Percentiles rank a stretch among this genome's conserved stretches.
These are phyloP conservation scores for Virgularia gustaviana DNA, from an alignment of 92 coral and sea anemone genomes.

Conservation along the genomic window DNA sequence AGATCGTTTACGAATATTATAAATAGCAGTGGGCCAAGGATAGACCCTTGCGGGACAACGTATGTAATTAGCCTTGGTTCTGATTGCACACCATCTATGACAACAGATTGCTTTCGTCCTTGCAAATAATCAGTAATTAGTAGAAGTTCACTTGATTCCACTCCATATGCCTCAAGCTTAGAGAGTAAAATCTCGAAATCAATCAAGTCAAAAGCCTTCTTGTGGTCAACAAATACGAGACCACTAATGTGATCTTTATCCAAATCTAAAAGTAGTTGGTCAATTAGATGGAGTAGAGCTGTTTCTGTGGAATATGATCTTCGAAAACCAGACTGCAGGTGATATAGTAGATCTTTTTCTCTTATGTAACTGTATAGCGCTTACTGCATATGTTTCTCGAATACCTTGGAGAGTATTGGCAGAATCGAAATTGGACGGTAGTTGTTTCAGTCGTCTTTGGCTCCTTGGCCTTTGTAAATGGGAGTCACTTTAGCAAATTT, in stretches of 20 bases:
- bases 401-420: conserved; percentile 16
- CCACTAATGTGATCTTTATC: neutral
- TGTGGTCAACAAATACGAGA: neutral
- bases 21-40: conserved; percentile 13
- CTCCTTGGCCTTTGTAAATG: conserved; percentile 11
- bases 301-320: conserved; percentile 19
- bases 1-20: conserved; percentile 11
- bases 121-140: conserved; percentile 4
- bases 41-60: conserved; percentile 32
- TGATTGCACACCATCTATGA: neutral
- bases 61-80: neutral
- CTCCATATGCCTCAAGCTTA: conserved; percentile 21
- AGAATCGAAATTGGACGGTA: conserved; percentile 15
- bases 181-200: neutral
- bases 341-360: conserved; percentile 15
- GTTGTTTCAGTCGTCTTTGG: neutral
- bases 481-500: conserved; percentile 28
- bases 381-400: conserved; percentile 9
- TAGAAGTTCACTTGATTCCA: conserved; percentile 11
- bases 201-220: neutral
- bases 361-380: conserved; percentile 17
- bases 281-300: conserved; percentile 1
- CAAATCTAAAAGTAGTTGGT: neutral
- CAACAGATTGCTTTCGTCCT: conserved; percentile 33
- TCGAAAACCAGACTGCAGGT: conserved; percentile 38